Conservation (phyloP, 2,797 vertebrate species). For the Dendrocincla fuliginosa region DNA sequence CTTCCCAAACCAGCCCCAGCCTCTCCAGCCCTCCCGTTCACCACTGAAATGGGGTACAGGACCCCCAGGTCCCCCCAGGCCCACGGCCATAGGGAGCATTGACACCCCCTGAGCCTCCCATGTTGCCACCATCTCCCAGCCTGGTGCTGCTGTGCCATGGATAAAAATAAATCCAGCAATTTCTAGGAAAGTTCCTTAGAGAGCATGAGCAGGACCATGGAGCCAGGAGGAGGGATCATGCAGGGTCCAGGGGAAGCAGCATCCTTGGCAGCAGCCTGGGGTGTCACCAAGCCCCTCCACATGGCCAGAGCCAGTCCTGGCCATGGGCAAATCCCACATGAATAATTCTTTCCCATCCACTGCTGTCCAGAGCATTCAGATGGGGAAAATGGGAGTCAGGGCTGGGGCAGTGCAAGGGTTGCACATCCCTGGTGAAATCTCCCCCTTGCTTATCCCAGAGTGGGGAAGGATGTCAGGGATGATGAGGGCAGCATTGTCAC, state of each 20-base stretch:
- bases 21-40: too few species aligned
- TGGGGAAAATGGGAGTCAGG: background rate
- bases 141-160: rapidly evolving
- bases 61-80: background rate
- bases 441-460: background rate
- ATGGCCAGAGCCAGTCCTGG: background rate
- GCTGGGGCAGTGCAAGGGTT: background rate
- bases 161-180: background rate
- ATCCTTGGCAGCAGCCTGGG: rapidly evolving
- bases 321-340: background rate
- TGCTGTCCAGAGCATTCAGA: rapidly evolving
- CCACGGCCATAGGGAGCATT: background rate
- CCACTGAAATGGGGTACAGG: background rate
- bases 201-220: background rate
- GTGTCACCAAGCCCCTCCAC: background rate
- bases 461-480: rapidly evolving
- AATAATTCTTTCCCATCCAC: too few species aligned
- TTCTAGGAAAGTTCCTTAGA: constrained; percentile 35
- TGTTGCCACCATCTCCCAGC: background rate
- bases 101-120: rapidly evolving
- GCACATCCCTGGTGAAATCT: background rate
- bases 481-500: rapidly evolving
- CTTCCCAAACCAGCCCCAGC: background rate
- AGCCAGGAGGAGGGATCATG: background rate
- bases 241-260: background rate